phyloP scores from a whole-genome alignment of 2,888 invertebrate species.

The Xanthostigma xanthostigma region DNA sequence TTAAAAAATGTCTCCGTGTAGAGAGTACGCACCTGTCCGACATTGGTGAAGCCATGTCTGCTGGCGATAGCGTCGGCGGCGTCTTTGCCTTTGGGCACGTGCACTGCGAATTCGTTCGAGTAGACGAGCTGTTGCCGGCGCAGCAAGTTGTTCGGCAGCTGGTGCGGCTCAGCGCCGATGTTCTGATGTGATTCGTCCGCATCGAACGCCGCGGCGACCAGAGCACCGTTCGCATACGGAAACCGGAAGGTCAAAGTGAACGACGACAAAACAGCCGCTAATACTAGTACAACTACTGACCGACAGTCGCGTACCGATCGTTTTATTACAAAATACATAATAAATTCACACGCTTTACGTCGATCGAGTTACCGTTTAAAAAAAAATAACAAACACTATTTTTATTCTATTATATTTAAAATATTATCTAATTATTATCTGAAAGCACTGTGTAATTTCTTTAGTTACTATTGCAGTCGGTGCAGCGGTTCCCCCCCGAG shows the following conservation, averaged over 20 bases:
- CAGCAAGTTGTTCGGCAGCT: not conserved
- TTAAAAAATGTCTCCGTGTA: not conserved
- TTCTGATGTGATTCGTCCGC: too few relatives aligned
- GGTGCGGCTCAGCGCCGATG: too few relatives aligned
- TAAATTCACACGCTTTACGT: too few relatives aligned
- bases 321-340: constrained; percentile 2
- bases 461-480: too few relatives aligned
- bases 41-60: constrained; percentile 74
- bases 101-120: constrained; percentile 74
- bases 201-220: not conserved
- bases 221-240: not conserved
- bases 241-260: not conserved
- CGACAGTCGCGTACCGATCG: not conserved
- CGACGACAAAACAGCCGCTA: not conserved
- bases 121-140: constrained; percentile 33
- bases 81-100: constrained; percentile 58
- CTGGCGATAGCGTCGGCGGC: constrained; percentile 62
- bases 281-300: not conserved
- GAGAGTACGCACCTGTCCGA: constrained; percentile 63
- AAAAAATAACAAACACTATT: too few relatives aligned
- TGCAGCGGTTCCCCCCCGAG: too few relatives aligned
- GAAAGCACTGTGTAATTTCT: too few relatives aligned
- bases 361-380: too few relatives aligned
- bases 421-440: too few relatives aligned
- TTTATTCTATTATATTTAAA: too few relatives aligned